These are phyloP conservation scores for Leptopterna dolabrata DNA, from an alignment of 2,888 invertebrate genomes.

Conservation along the genomic window DNA sequence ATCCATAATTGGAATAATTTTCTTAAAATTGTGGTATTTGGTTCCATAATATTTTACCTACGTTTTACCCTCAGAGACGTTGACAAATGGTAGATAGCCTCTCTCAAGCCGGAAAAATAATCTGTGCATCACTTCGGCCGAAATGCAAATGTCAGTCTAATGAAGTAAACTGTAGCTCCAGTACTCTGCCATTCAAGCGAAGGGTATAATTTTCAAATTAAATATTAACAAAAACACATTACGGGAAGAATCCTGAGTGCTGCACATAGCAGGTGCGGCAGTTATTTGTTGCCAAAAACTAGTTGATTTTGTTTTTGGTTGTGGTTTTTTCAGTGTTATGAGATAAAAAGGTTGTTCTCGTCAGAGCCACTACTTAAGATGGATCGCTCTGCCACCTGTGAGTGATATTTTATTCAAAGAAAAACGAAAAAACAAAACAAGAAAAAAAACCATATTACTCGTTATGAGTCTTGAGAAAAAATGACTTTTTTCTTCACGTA, in stretches of 20 bases:
- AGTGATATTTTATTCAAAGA: constrained; percentile 64
- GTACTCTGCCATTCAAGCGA: neutral
- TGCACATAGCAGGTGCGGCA: neutral
- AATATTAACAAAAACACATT: no score
- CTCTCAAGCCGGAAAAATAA: no score
- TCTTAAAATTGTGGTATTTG: no score
- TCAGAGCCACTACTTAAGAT: constrained; percentile 77
- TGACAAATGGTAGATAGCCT: no score
- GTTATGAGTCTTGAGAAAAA: neutral
- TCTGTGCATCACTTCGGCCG: no score
- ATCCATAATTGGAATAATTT: no score
- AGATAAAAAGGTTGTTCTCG: constrained; percentile 83
- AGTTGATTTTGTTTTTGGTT: constrained; percentile 35
- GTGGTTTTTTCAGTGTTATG: constrained; percentile 76
- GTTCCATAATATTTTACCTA: no score
- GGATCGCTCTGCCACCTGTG: constrained; percentile 92
- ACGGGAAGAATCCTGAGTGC: no score
- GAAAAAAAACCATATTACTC: neutral
- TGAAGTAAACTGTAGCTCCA: neutral
- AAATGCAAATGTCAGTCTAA: no score
- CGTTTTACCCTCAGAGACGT: no score
- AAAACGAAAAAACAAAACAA: neutral
- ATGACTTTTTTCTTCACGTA: neutral
- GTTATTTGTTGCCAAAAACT: constrained; percentile 1
- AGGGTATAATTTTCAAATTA: neutral